These are phyloP conservation scores for Spodoptera litura DNA, from an alignment of 1,140 invertebrate genomes.

Conservation along the genomic window DNA sequence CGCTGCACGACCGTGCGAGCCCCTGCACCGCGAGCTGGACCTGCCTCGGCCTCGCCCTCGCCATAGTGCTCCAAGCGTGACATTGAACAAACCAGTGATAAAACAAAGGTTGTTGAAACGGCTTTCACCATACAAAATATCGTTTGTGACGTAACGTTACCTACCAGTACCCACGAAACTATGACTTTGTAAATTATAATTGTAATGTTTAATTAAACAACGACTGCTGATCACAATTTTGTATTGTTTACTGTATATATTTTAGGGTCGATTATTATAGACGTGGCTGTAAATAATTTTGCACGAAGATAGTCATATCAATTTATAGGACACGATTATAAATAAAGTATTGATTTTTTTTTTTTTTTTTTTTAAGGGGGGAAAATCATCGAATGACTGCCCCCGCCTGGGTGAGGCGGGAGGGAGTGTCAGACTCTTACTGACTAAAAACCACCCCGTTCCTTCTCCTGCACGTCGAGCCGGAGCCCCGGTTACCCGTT, in stretches of 20 bases:
- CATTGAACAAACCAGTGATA: slow-evolving; percentile 28
- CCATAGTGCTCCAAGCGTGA: slow-evolving; percentile 52
- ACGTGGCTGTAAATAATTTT: slow-evolving; percentile 77
- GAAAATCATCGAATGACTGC: no score
- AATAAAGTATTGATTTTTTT: slow-evolving; percentile 49
- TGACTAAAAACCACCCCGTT: no score
- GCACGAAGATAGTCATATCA: slow-evolving; percentile 78
- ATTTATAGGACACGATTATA: slow-evolving; percentile 56
- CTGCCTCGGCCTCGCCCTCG: slow-evolving; percentile 39
- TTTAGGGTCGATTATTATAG: slow-evolving; percentile 42
- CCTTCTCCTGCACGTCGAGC: no score
- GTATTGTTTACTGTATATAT: slow-evolving; percentile 47
- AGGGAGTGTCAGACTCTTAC: no score
- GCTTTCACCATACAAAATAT: slow-evolving; percentile 16
- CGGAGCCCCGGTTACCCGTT: no score
- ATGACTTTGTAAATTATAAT: slow-evolving; percentile 39
- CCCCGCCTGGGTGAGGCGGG: no score
- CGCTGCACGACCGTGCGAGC: slow-evolving; percentile 54
- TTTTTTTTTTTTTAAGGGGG: no score
- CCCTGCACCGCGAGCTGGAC: not conserved
- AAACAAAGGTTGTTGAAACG: slow-evolving; percentile 18
- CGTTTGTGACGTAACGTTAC: slow-evolving; percentile 17
- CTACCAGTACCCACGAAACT: not conserved
- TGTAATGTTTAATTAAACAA: slow-evolving; percentile 40
- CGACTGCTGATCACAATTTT: slow-evolving; percentile 49